Evolutionary conservation across 2,113 vertebrate genomes (phyloP), one percentile per base, ranked within the genome.

Genomic region (Rhombomys opimus): DNA sequence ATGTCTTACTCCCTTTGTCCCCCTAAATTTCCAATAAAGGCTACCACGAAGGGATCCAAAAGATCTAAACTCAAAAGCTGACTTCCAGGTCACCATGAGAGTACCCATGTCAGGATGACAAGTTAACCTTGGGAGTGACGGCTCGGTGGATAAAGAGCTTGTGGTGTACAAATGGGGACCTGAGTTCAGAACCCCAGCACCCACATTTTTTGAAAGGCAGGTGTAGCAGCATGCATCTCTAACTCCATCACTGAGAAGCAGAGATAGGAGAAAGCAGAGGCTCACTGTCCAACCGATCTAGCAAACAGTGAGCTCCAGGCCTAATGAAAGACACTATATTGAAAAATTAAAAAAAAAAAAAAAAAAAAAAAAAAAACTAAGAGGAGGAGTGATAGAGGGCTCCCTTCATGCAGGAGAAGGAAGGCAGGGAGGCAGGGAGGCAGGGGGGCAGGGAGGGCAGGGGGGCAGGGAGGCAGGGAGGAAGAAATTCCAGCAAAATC

Each of bases 51-150:
- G 14, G 5, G 63, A 41, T 35, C 12, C 87, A 85, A 61, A 61
- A 77, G 32, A 23, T 95, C n/a, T 76, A 17, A 73, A 82, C 76
- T 92, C 72, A 70, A 92, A 54, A 90, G 8, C 41, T 91, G 11
- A 17, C 63, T 90, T 90, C 61, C 25, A 65, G 18, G 46, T 81
- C 67, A 12, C 80, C 52, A 63, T 22, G 32, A 88, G 90, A 41
- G 27, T 68, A 7, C 32, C 3, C 52, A 32, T 18, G 52, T 82
- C 73, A 75, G 72, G 8, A 81, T 50, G 59, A 50, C 22, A 86
- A 67, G 52, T 85, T 61, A 59, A 57, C 54, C 10, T 59, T 54
- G 80, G 30, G 80, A 13, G 54, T n/a, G n/a, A 59, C 20, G 35
- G 32, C 50, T 80, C 3, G n/a, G 32, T 35, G 32, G 25, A 15